Percentiles rank a stretch among this genome's conserved stretches.
Evolutionary conservation across 2,113 vertebrate species (phyloP).

Genomic region (Lamprologus ornatipinnis): DNA sequence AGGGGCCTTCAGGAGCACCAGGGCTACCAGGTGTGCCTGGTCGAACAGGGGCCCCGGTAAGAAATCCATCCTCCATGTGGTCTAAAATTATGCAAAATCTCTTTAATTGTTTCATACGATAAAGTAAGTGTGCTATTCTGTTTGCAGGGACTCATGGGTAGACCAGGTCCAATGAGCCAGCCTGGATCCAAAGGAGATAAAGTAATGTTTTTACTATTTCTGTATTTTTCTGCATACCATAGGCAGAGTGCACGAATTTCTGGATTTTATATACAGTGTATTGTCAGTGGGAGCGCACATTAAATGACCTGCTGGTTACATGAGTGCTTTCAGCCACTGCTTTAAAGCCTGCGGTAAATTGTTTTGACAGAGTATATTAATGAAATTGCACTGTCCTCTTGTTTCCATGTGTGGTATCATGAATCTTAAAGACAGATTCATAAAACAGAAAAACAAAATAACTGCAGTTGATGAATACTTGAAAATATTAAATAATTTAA

Average conservation of each 20-base stretch:
- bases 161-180: constrained; percentile 80
- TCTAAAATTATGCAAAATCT: not conserved
- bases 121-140: not conserved
- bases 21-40: constrained; percentile 81
- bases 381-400: not conserved
- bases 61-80: not conserved
- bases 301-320: not conserved
- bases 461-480: not conserved
- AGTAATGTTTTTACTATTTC: constrained; percentile 31
- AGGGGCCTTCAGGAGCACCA: constrained; percentile 84
- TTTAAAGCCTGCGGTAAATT: not conserved
- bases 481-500: not conserved
- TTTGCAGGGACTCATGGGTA: constrained; percentile 83
- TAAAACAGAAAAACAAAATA: not conserved
- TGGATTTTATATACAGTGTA: not conserved
- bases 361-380: not conserved
- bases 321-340: not conserved
- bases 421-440: not conserved
- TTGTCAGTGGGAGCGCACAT: not conserved
- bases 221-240: not conserved
- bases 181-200: constrained; percentile 65
- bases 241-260: not conserved
- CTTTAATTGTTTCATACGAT: not conserved
- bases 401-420: not conserved
- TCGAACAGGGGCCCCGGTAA: constrained; percentile 79